Percentiles rank a stretch among this genome's conserved stretches.
These are phyloP conservation scores for Antennarius striatus DNA, from an alignment of 2,113 vertebrate genomes.

Conservation along the genomic window DNA sequence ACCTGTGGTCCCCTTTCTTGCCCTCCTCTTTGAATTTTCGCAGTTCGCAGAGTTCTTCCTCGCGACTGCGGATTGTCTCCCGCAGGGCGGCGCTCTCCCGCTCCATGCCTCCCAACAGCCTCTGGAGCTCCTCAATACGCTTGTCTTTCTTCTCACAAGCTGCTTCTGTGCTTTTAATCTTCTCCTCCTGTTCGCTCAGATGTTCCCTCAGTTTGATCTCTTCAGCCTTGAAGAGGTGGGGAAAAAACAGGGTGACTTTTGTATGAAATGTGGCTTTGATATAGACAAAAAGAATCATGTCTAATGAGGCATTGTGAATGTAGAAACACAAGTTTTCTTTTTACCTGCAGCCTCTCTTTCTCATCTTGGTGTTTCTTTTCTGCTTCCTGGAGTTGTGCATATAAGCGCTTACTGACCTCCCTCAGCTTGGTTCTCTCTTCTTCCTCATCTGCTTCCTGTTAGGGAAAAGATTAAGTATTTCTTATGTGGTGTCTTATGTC, in stretches of 20 bases:
- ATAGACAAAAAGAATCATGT: neutral
- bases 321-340: neutral
- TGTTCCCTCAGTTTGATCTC: constrained; percentile 79
- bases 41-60: constrained; percentile 81
- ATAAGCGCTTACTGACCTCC: constrained; percentile 83
- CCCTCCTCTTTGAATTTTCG: constrained; percentile 77
- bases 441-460: constrained; percentile 73
- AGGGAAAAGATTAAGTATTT: neutral
- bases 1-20: constrained; percentile 81
- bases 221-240: constrained; percentile 73
- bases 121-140: constrained; percentile 83
- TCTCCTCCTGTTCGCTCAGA: constrained; percentile 73
- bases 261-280: neutral
- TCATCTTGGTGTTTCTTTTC: constrained; percentile 86
- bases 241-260: neutral
- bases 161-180: constrained; percentile 75
- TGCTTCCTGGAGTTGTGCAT: constrained; percentile 82
- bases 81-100: constrained; percentile 85
- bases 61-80: constrained; percentile 79
- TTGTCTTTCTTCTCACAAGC: constrained; percentile 74
- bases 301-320: neutral
- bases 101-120: constrained; percentile 86
- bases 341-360: constrained; percentile 84
- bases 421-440: constrained; percentile 83
- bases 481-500: neutral